phyloP scores from a whole-genome alignment of 23 tunicate genomes.

The Corella eumyota region DNA sequence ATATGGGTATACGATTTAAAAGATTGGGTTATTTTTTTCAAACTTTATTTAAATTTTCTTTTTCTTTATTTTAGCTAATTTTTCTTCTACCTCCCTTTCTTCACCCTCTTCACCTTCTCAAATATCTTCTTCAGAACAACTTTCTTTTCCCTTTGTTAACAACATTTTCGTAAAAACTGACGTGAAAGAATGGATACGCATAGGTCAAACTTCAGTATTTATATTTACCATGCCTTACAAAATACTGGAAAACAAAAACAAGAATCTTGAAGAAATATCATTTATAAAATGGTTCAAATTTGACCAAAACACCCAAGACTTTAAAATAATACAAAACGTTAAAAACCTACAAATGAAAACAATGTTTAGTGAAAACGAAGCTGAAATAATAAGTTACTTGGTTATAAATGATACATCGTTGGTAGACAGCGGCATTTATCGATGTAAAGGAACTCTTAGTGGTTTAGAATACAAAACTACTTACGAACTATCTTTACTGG shows the following conservation, averaged over 20 bases:
- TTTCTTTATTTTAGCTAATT: slow-evolving; percentile 8
- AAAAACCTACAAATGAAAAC: too few relatives aligned
- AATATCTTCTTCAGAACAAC: background rate
- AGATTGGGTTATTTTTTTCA: too few relatives aligned
- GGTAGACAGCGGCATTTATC: slow-evolving; percentile 1
- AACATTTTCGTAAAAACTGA: background rate
- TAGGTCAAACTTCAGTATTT: slow-evolving; percentile 12
- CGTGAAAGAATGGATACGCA: slow-evolving; percentile 2
- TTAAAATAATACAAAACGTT: too few relatives aligned
- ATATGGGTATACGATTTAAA: too few relatives aligned
- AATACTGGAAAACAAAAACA: background rate
- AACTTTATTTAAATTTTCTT: too few relatives aligned
- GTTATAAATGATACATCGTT: background rate
- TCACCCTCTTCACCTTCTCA: background rate
- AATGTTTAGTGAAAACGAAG: too few relatives aligned
- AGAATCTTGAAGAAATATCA: background rate
- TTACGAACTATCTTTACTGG: too few relatives aligned
- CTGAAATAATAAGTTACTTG: background rate
- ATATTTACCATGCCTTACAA: background rate
- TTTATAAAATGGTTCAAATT: slow-evolving; percentile 4
- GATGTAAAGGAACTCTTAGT: background rate
- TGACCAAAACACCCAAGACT: too few relatives aligned
- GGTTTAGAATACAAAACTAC: too few relatives aligned
- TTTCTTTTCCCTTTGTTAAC: too few relatives aligned
- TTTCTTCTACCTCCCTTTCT: slow-evolving; percentile 13